phyloP scores from a whole-genome alignment of 2,888 invertebrate genomes.

The Mythimna lalbum region DNA sequence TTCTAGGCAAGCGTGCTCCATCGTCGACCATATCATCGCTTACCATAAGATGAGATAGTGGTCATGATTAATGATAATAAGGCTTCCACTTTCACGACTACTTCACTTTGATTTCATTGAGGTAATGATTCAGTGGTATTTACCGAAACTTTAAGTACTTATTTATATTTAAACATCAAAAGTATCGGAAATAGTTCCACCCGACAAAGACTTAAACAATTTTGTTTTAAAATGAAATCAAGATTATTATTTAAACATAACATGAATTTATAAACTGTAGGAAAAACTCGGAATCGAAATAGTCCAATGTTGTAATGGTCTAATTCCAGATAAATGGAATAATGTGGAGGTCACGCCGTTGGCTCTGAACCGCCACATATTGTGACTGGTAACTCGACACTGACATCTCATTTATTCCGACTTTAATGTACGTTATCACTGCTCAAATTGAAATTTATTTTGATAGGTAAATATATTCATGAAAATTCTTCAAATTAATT shows the following conservation, averaged over 20 bases:
- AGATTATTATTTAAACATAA: conserved; percentile 76
- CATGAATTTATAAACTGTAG: conserved; percentile 78
- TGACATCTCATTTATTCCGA: conserved; percentile 68
- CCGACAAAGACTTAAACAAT: conserved; percentile 68
- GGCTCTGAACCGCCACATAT: conserved; percentile 68
- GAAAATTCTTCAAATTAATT: conserved; percentile 31
- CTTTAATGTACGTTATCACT: conserved; percentile 64
- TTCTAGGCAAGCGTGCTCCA: no score
- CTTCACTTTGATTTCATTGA: background rate
- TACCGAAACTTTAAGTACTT: conserved; percentile 31
- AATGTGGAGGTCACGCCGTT: conserved; percentile 78
- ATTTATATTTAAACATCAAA: conserved; percentile 50
- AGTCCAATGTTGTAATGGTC: conserved; percentile 83
- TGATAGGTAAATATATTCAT: conserved; percentile 44
- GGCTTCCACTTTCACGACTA: background rate
- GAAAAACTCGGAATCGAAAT: conserved; percentile 80
- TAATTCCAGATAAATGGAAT: conserved; percentile 85
- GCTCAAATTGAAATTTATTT: conserved; percentile 58
- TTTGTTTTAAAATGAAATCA: conserved; percentile 76
- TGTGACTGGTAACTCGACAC: conserved; percentile 70
- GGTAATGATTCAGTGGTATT: conserved; percentile 28
- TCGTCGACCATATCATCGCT: no score
- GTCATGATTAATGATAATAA: background rate
- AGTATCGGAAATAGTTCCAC: conserved; percentile 62
- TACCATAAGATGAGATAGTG: no score